phyloP scores from a whole-genome alignment of 2,797 vertebrate genomes.

The Sibirionetta formosa region DNA sequence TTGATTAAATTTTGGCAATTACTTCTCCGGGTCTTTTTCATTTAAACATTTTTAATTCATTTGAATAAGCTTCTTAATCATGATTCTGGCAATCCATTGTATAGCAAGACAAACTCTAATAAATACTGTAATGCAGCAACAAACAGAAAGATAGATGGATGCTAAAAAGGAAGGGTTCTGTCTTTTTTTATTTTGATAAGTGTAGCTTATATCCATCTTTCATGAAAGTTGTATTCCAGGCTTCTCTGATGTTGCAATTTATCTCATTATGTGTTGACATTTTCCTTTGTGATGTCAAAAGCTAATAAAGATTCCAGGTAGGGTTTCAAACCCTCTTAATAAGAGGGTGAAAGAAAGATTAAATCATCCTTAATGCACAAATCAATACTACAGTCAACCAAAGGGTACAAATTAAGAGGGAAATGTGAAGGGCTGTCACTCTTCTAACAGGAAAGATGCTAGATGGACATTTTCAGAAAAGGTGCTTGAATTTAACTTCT shows the following conservation, averaged over 20 bases:
- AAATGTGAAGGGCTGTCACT: slow-evolving; percentile 44
- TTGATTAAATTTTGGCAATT: slow-evolving; percentile 87
- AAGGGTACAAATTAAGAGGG: slow-evolving; percentile 51
- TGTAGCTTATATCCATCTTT: slow-evolving; percentile 16
- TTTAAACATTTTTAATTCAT: slow-evolving; percentile 85
- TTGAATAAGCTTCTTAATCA: slow-evolving; percentile 84
- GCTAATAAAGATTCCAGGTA: slow-evolving; percentile 64
- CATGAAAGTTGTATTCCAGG: not conserved
- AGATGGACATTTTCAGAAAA: slow-evolving; percentile 16
- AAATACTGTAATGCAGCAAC: slow-evolving; percentile 68
- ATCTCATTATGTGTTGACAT: slow-evolving; percentile 45
- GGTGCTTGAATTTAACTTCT: not conserved
- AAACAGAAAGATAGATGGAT: slow-evolving; percentile 59
- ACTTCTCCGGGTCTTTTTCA: slow-evolving; percentile 81
- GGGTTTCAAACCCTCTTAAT: slow-evolving; percentile 37
- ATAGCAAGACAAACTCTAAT: slow-evolving; percentile 72
- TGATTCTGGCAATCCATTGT: slow-evolving; percentile 79
- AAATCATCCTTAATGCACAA: slow-evolving; percentile 58
- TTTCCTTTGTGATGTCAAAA: slow-evolving; percentile 60
- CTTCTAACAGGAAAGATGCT: not conserved
- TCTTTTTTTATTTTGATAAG: not conserved
- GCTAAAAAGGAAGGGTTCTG: slow-evolving; percentile 18
- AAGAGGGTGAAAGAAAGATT: slow-evolving; percentile 24
- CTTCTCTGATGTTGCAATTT: slow-evolving; percentile 34
- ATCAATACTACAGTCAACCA: slow-evolving; percentile 52